Base-by-base conservation (phyloP, 2,888 invertebrate genomes). In the Danaus chrysippus region DNA sequence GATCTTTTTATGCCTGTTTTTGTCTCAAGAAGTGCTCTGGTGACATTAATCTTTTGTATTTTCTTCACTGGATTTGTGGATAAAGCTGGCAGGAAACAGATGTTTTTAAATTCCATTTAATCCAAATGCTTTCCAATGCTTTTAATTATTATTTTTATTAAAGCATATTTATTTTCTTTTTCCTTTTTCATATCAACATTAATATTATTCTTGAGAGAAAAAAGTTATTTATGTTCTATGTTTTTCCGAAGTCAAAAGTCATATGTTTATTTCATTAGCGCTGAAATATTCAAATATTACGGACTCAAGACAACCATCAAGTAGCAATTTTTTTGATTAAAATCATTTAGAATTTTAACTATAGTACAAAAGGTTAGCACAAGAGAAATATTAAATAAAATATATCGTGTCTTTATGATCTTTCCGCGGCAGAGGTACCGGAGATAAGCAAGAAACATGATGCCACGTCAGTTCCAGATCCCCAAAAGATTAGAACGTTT, bases 31-130 rank as follows among this genome's bases (percentile, higher is more conserved):
- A 75, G 76, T 74, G 68, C 70, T 73, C 74, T 73, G 68, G 69
- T 73, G 71, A 70, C 73, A 71, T 77, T 77, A 78, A 77, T 81
- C 80, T 82, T 74, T 63, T 53, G 59, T 62, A 54, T 58, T 58
- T 44, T 54, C 53, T 61, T 57, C 54, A 55, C 53, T 42, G 56
- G 54, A 59, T 62, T 62, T 63, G 52, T 43, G 49, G 42, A 10
- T 23, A 58, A 62, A 60, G 41, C 59, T 23, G 43, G 23, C 49
- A 44, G 17, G n/a, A 41, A 56, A 46, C 56, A 53, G 46, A 53
- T 56, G 57, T 54, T 64, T 17, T 41, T 42, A 57, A 61, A 61
- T 54, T 19, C 56, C 9, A 17, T 43, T 49, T 54, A 63, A 61
- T 54, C 61, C 57, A 44, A 46, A 41, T n/a, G 49, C n/a, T 44